Percentiles rank a stretch among this genome's conserved stretches.
These are phyloP conservation scores for Xiphydria camelus DNA, from an alignment of 2,888 invertebrate genomes.

Conservation along the genomic window DNA sequence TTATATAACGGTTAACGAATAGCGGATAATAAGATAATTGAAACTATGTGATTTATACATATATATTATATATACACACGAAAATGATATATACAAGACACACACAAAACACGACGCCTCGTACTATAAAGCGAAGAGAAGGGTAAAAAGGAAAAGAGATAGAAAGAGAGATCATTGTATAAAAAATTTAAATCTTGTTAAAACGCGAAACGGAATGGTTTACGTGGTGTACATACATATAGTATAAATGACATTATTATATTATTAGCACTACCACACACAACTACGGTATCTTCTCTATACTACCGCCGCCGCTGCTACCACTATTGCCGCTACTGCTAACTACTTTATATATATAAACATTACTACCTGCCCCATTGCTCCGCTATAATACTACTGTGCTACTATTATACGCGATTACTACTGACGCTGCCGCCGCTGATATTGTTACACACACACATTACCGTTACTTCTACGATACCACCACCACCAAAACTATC, in stretches of 20 bases:
- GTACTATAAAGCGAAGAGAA: too few species aligned
- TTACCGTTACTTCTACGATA: too few species aligned
- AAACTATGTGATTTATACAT: slow-evolving; percentile 13
- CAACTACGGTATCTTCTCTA: slow-evolving; percentile 12
- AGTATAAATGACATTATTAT: slow-evolving; percentile 18
- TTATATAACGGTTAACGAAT: slow-evolving; percentile 18
- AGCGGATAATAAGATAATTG: slow-evolving; percentile 10
- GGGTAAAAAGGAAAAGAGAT: too few species aligned
- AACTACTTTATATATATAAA: too few species aligned
- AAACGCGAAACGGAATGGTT: slow-evolving; percentile 32
- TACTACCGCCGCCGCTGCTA: slow-evolving; percentile 29
- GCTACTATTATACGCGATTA: neutral
- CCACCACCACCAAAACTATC: slow-evolving; percentile 19
- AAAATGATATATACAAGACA: neutral
- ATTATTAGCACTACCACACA: neutral
- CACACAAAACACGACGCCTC: neutral
- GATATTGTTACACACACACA: slow-evolving; percentile 24
- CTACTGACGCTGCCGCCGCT: slow-evolving; percentile 28
- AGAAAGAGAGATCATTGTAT: slow-evolving; percentile 32
- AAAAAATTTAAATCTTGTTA: slow-evolving; percentile 38
- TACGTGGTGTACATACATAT: slow-evolving; percentile 27
- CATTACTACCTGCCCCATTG: too few species aligned
- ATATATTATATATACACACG: slow-evolving; percentile 21
- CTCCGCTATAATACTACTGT: too few species aligned
- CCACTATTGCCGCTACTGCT: slow-evolving; percentile 24